Percentiles rank a stretch among this genome's conserved stretches.
These are phyloP conservation scores for Cavia porcellus DNA, from an alignment of 2,113 vertebrate species.

Conservation along the genomic window DNA sequence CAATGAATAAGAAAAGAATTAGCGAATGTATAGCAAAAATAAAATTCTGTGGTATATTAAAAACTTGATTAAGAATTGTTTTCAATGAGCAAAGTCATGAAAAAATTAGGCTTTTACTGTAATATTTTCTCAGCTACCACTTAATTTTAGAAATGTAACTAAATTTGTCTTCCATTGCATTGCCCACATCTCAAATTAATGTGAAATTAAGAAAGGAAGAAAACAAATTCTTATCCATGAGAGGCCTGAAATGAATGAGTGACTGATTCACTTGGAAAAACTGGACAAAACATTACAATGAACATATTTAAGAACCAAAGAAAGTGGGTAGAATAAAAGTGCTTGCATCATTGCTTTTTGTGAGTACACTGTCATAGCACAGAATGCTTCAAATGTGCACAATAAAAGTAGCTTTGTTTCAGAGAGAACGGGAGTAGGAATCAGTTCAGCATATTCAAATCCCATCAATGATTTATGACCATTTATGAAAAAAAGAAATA, in stretches of 20 bases:
- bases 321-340: neutral
- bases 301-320: neutral
- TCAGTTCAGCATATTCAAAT: conserved; percentile 69
- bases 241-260: conserved; percentile 28
- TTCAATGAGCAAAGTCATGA: neutral
- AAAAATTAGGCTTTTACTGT: neutral
- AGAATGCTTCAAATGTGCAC: conserved; percentile 42
- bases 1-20: conserved; percentile 13
- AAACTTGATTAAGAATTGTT: neutral
- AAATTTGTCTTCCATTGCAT: neutral
- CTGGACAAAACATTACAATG: neutral
- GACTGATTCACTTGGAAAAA: neutral
- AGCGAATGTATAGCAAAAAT: neutral
- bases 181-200: neutral
- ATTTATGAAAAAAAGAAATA: conserved; percentile 84
- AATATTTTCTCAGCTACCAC: neutral
- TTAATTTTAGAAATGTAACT: conserved; percentile 4
- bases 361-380: neutral
- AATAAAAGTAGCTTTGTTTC: conserved; percentile 47
- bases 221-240: neutral
- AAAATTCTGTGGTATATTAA: neutral
- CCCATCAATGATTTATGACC: conserved; percentile 83
- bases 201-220: conserved; percentile 12
- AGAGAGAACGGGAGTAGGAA: conserved; percentile 42
- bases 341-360: neutral